These are phyloP conservation scores for Drosophila testacea DNA, from an alignment of 2,888 invertebrate species.

Conservation along the genomic window DNA sequence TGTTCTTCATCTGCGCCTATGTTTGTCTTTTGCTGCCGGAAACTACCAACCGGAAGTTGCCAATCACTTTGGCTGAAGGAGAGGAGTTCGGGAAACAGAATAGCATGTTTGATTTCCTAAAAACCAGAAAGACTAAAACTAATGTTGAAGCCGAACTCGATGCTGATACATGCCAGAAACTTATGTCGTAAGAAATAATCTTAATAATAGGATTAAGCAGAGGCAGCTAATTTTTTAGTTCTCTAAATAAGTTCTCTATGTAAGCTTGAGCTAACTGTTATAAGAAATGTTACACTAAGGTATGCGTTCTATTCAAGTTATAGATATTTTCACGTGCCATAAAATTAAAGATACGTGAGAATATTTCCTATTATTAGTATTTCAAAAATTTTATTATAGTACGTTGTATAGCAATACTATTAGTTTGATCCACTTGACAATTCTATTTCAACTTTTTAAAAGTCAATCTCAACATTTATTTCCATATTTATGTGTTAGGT, in stretches of 20 bases:
- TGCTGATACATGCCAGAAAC: conserved; percentile 43
- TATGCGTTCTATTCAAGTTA: conserved; percentile 4
- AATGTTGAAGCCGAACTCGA: conserved; percentile 13
- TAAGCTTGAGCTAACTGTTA: no score
- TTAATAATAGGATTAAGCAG: conserved; percentile 23
- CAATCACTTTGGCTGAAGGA: conserved; percentile 59
- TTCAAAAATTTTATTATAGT: background rate
- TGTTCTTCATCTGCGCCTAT: conserved; percentile 85
- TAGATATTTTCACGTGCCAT: conserved; percentile 8
- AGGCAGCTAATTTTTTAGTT: conserved; percentile 11
- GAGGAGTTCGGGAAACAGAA: conserved; percentile 59
- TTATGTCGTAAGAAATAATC: conserved; percentile 31
- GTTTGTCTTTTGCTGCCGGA: conserved; percentile 87
- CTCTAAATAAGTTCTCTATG: background rate
- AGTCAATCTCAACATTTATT: conserved; percentile 1
- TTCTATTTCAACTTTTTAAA: background rate
- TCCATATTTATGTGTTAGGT: background rate
- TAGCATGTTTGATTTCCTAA: conserved; percentile 62
- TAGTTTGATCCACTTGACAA: background rate
- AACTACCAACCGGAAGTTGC: conserved; percentile 84
- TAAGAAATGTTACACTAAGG: background rate
- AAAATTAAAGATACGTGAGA: conserved; percentile 12
- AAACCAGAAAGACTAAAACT: background rate
- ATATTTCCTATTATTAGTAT: conserved; percentile 7
- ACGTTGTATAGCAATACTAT: background rate